phyloP scores from a whole-genome alignment of 1,140 invertebrate genomes.

The Panulirus ornatus region DNA sequence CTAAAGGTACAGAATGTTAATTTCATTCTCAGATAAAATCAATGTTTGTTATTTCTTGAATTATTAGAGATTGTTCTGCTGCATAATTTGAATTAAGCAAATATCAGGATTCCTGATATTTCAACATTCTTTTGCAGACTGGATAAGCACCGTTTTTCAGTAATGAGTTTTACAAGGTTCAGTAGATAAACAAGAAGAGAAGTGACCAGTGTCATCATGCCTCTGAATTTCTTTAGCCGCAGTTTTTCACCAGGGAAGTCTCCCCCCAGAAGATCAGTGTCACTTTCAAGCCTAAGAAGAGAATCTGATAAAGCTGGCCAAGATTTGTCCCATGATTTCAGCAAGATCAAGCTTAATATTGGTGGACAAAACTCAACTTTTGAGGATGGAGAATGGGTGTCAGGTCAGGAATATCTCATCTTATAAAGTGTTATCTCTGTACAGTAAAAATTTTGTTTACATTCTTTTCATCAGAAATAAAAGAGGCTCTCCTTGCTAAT shows the following conservation, averaged over 20 bases:
- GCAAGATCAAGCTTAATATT: slow-evolving; percentile 63
- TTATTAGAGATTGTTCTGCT: too few relatives aligned
- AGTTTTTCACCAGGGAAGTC: slow-evolving; percentile 57
- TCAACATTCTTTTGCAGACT: not conserved
- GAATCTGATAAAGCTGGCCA: slow-evolving; percentile 54
- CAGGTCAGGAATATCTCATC: slow-evolving; percentile 21
- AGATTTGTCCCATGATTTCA: slow-evolving; percentile 53
- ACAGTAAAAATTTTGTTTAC: not conserved
- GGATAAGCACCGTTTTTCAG: not conserved
- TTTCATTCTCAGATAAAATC: too few relatives aligned
- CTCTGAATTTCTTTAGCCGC: slow-evolving; percentile 41
- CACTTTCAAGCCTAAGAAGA: slow-evolving; percentile 55
- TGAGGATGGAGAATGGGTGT: slow-evolving; percentile 63
- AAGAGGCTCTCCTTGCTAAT: too few relatives aligned
- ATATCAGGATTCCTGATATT: too few relatives aligned
- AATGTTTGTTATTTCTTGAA: too few relatives aligned
- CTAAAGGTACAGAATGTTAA: too few relatives aligned
- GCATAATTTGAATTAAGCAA: too few relatives aligned
- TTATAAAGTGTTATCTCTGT: too few relatives aligned
- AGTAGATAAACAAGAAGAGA: not conserved
- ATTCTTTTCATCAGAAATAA: too few relatives aligned
- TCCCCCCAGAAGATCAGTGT: slow-evolving; percentile 48
- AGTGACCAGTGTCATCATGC: slow-evolving; percentile 42
- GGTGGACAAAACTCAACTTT: slow-evolving; percentile 62
- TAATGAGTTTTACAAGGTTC: not conserved